Evolutionary conservation across 1,140 invertebrate species (phyloP).

Genomic region (Heliconius himera): DNA sequence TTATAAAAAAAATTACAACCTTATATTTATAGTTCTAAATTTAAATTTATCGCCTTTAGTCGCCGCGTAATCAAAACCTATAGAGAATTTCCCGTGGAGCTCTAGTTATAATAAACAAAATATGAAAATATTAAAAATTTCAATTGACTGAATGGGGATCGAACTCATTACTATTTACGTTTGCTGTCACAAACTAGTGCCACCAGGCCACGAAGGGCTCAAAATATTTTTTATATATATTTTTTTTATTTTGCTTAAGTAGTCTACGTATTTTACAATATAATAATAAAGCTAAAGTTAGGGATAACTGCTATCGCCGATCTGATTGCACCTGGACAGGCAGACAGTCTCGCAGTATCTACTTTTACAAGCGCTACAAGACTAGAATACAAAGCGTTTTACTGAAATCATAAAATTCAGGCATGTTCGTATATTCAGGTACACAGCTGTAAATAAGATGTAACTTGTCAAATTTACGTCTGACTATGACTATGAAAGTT

Average conservation of each 20-base stretch:
- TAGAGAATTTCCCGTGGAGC: no score
- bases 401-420: constrained; percentile 64
- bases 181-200: no score
- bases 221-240: not conserved
- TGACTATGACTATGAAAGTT: constrained; percentile 6
- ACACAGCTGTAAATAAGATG: constrained; percentile 48
- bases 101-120: no score
- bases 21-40: no score
- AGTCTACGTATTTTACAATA: not conserved
- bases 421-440: constrained; percentile 48
- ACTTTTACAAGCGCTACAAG: constrained; percentile 58
- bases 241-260: not conserved
- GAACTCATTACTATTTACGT: no score
- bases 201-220: no score
- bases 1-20: no score
- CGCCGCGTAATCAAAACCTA: no score
- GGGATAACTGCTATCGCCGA: constrained; percentile 8
- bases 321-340: constrained; percentile 61
- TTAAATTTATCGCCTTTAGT: no score
- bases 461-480: constrained; percentile 28
- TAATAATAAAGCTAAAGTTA: constrained; percentile 10
- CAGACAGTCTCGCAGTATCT: constrained; percentile 46
- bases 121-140: no score
- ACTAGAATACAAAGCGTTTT: constrained; percentile 70
- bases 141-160: no score